phyloP scores from a whole-genome alignment of 2,888 invertebrate genomes.

The Phyllotreta striolata region DNA sequence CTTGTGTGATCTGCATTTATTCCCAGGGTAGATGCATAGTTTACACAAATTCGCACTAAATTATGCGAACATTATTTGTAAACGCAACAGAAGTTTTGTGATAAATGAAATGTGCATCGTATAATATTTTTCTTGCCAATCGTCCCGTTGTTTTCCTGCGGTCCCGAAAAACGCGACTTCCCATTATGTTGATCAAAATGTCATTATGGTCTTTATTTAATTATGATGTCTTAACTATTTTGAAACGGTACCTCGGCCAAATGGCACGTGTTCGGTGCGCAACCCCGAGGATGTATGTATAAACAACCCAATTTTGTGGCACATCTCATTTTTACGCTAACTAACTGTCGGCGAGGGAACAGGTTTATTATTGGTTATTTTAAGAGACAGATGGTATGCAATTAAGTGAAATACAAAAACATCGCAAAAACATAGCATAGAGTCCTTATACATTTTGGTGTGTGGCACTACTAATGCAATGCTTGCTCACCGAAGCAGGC shows the following conservation, averaged over 20 bases:
- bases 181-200: slow-evolving; percentile 24
- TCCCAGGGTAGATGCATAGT: too few relatives aligned
- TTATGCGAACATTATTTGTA: too few relatives aligned
- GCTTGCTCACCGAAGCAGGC: not conserved
- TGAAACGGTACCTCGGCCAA: slow-evolving; percentile 25
- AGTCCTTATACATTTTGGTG: slow-evolving; percentile 4
- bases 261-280: slow-evolving; percentile 29
- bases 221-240: slow-evolving; percentile 28
- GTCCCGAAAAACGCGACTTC: not conserved
- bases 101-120: too few relatives aligned
- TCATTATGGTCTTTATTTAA: slow-evolving; percentile 24
- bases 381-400: slow-evolving; percentile 29
- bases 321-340: slow-evolving; percentile 30
- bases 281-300: slow-evolving; percentile 27
- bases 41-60: too few relatives aligned
- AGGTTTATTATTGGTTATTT: slow-evolving; percentile 32
- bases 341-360: slow-evolving; percentile 31
- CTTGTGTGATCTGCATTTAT: too few relatives aligned
- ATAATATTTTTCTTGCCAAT: too few relatives aligned
- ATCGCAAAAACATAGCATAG: slow-evolving; percentile 18
- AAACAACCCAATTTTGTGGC: slow-evolving; percentile 27
- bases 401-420: slow-evolving; percentile 28
- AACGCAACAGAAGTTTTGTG: too few relatives aligned
- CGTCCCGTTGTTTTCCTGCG: not conserved
- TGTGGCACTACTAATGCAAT: not conserved